Conservation (phyloP, 2,113 vertebrate species). For the Mola mola region DNA sequence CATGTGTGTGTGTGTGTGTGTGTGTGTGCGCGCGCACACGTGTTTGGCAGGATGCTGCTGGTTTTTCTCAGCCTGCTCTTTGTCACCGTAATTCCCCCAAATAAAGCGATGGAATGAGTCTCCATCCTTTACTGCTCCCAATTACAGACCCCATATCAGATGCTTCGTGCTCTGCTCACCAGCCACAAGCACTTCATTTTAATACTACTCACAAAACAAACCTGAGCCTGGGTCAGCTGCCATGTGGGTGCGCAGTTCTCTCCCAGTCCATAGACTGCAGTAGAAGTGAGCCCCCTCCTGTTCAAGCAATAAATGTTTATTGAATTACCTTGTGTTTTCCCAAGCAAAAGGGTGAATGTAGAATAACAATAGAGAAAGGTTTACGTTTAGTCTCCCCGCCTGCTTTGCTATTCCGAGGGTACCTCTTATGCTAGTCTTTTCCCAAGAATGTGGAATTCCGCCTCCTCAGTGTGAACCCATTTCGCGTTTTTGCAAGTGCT, state of each 20-base stretch:
- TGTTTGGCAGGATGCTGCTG: constrained; percentile 51
- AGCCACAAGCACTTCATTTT: constrained; percentile 71
- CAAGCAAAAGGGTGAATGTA: constrained; percentile 49
- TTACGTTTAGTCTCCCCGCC: constrained; percentile 54
- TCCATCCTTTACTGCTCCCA: constrained; percentile 60
- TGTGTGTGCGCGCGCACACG: constrained; percentile 15
- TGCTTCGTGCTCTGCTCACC: constrained; percentile 54
- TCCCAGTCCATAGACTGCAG: constrained; percentile 14
- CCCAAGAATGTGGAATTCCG: constrained; percentile 70
- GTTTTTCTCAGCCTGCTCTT: constrained; percentile 56
- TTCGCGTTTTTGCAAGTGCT: constrained; percentile 70
- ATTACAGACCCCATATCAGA: constrained; percentile 67
- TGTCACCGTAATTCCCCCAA: constrained; percentile 73
- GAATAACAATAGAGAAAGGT: constrained; percentile 68
- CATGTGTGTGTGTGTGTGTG: constrained; percentile 21
- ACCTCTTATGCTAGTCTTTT: constrained; percentile 63
- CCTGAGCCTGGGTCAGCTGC: constrained; percentile 30
- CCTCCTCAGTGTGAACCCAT: constrained; percentile 43
- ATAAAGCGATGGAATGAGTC: constrained; percentile 67
- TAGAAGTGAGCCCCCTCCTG: constrained; percentile 31
- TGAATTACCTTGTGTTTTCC: constrained; percentile 67
- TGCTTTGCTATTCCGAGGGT: constrained; percentile 49
- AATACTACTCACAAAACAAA: constrained; percentile 48
- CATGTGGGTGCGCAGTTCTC: constrained; percentile 24
- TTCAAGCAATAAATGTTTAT: constrained; percentile 68